Conservation (phyloP, 2,888 invertebrate species). For the Cremastinae sp. region DNA sequence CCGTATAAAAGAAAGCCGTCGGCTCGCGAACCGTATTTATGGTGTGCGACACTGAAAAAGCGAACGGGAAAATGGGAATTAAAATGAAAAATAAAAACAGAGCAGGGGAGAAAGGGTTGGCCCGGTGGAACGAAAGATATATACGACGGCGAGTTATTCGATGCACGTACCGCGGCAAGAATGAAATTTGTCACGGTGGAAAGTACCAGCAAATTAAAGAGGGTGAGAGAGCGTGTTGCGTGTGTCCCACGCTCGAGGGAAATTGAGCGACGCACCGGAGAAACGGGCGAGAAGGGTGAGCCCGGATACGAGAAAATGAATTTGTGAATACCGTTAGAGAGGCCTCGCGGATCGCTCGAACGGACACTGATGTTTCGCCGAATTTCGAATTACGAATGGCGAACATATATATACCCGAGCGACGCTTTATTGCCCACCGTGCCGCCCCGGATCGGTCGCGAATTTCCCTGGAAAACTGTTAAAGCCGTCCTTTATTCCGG, state of each 20-base stretch:
- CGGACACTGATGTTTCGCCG: constrained; percentile 1
- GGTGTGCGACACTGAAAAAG: no score
- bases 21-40: no score
- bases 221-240: constrained; percentile 57
- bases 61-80: constrained; percentile 1
- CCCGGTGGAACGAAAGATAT: constrained; percentile 8
- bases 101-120: neutral
- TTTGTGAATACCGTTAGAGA: constrained; percentile 4
- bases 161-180: constrained; percentile 71
- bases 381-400: constrained; percentile 23
- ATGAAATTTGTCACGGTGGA: constrained; percentile 73
- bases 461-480: neutral
- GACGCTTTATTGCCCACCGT: neutral
- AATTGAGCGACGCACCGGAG: constrained; percentile 62
- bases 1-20: no score
- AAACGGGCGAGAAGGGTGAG: constrained; percentile 36
- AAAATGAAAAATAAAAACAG: constrained; percentile 3
- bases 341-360: constrained; percentile 2
- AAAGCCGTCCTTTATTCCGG: neutral
- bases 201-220: constrained; percentile 71
- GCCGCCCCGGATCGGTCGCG: neutral
- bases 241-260: constrained; percentile 50
- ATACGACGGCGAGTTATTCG: constrained; percentile 64
- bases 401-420: neutral
- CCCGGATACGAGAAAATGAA: constrained; percentile 23